Evolutionary conservation across 2,888 invertebrate species (phyloP).

Genomic region (Tuberolachnus salignus): DNA sequence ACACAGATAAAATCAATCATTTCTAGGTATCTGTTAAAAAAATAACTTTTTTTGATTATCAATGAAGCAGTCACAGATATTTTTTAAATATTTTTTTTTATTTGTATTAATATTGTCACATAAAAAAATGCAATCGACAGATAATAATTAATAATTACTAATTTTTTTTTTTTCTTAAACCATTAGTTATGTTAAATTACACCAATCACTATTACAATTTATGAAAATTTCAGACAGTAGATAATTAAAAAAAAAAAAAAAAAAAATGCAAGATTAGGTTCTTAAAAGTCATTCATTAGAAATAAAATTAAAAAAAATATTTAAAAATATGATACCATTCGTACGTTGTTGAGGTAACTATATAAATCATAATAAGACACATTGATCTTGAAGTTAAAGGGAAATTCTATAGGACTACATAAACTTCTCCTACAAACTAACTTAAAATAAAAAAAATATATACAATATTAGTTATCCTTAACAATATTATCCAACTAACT

Average conservation of each 20-base stretch:
- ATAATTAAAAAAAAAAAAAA: constrained; percentile 24
- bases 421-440: constrained; percentile 45
- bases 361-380: constrained; percentile 51
- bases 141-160: neutral
- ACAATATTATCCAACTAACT: constrained; percentile 47
- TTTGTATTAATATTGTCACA: no score
- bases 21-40: no score
- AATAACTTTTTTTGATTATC: no score
- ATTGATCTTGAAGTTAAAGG: constrained; percentile 38
- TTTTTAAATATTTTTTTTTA: no score
- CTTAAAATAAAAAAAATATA: constrained; percentile 39
- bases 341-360: constrained; percentile 44
- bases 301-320: constrained; percentile 52
- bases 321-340: constrained; percentile 46
- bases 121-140: no score
- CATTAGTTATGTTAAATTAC: constrained; percentile 32
- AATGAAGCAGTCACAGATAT: no score
- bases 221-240: constrained; percentile 17
- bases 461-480: constrained; percentile 46
- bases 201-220: constrained; percentile 29
- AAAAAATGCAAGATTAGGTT: constrained; percentile 18
- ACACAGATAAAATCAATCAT: no score
- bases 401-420: constrained; percentile 41
- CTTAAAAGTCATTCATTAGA: constrained; percentile 32
- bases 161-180: neutral